Conservation (phyloP, 2,797 vertebrate species). For the Galago senegalensis region DNA sequence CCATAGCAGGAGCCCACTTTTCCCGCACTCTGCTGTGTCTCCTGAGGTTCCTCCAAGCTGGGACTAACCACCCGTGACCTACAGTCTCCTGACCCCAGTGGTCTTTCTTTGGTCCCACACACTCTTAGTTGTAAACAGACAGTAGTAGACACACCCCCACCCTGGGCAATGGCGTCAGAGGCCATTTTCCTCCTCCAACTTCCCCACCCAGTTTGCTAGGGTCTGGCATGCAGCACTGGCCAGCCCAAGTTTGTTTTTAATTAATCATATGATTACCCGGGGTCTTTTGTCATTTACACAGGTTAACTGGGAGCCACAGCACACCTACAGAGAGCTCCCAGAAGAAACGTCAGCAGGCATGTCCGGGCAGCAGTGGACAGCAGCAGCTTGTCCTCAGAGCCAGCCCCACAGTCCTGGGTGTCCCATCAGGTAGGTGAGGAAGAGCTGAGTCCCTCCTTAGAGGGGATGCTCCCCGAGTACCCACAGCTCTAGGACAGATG, state of each 20-base stretch:
- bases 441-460: rapidly evolving
- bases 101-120: background rate
- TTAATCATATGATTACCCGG: slow-evolving; percentile 65
- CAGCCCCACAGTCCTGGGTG: background rate
- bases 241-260: slow-evolving; percentile 76
- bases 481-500: background rate
- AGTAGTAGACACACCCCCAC: background rate
- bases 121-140: background rate
- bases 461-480: background rate
- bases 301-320: slow-evolving; percentile 73
- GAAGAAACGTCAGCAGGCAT: background rate
- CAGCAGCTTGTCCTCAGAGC: background rate
- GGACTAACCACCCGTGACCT: background rate
- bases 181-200: background rate
- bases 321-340: background rate
- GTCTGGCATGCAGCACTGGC: slow-evolving; percentile 42
- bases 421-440: background rate
- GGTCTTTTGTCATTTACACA: slow-evolving; percentile 74
- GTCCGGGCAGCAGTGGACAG: background rate
- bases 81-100: rapidly evolving
- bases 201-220: slow-evolving; percentile 16
- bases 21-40: background rate
- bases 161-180: slow-evolving; percentile 23
- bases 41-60: background rate
- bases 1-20: rapidly evolving